phyloP scores from a whole-genome alignment of 1,140 invertebrate genomes.

The Harlomillsia oculata region DNA sequence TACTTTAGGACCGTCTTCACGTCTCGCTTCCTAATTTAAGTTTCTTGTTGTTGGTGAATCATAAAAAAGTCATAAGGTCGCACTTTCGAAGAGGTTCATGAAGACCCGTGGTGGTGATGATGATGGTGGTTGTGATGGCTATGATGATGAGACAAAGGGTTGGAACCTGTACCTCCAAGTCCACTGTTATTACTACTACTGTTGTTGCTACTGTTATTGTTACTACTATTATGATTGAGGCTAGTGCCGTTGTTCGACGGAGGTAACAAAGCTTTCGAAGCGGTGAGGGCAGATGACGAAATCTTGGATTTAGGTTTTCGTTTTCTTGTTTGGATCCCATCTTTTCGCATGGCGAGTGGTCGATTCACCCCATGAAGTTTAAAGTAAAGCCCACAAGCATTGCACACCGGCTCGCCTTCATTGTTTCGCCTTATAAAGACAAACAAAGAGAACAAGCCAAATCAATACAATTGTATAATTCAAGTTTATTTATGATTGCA shows the following conservation, averaged over 20 bases:
- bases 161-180: not conserved
- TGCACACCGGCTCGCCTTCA: constrained; percentile 78
- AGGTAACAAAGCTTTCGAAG: not conserved
- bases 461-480: no score
- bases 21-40: no score
- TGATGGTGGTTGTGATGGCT: not conserved
- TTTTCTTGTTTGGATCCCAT: constrained; percentile 86
- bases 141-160: constrained; percentile 1
- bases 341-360: constrained; percentile 90
- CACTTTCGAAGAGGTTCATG: no score
- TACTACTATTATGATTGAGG: constrained; percentile 4
- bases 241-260: constrained; percentile 5
- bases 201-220: not conserved
- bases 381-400: constrained; percentile 82
- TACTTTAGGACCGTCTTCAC: no score
- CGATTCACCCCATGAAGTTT: constrained; percentile 76
- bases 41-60: no score
- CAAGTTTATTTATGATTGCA: no score
- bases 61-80: no score
- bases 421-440: constrained; percentile 31
- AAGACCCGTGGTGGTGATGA: no score
- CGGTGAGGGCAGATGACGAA: constrained; percentile 4
- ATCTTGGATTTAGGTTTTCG: constrained; percentile 61
- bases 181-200: not conserved
- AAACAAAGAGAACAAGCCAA: not conserved